Base-by-base conservation (phyloP, 2,888 invertebrate genomes). In the Ormia ochracea region DNA sequence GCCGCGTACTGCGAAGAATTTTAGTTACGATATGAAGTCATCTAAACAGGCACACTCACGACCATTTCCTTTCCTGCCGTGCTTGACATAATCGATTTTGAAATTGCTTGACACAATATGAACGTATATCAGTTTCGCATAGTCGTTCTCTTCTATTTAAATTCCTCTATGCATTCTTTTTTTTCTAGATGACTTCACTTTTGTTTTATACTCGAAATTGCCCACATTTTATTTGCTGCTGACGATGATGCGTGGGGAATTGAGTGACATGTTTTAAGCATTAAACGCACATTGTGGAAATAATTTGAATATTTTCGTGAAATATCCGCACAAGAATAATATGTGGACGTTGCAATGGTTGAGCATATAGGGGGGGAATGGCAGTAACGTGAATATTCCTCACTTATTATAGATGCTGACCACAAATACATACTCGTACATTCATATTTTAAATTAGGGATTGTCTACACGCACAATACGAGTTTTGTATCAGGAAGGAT, bases 41-140 rank as follows among this genome's bases (percentile, higher is more conserved):
- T 52, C 26, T 38, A 26, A 10, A 5, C 56, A 21, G 26, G 14
- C 36, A 52, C 41, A 19, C 10, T 41, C 17, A 23, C 38, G 10
- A 14, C 45, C 14, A 48, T 48, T 31, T 28, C 28, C 17, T 69
- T 54, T 21, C 26, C 63, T 52, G 38, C 45, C 61, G 54, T 61
- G 56, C 75, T 72, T 76, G 80, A 80, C 80, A 76, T 72, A 76
- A 61, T 80, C 76, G 68, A 76, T 80, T 80, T 76, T 54, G 21
- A 63, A 80, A 76, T 68, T 80, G 72, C 72, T 80, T 80, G 76
- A 68, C 72, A 76, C 63, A 77, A 38, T 45, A 56, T n/a, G 23
- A 59, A 23, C 43, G 43, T 43, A 28, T 23, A 36, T 36, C 31
- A 45, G 33, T n/a, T 43, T 28, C 19, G n/a, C 19, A n/a, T 36